Evolutionary conservation across 2,113 vertebrate species (phyloP), one percentile per base, ranked within the genome.

Genomic region (Hemiscyllium ocellatum): DNA sequence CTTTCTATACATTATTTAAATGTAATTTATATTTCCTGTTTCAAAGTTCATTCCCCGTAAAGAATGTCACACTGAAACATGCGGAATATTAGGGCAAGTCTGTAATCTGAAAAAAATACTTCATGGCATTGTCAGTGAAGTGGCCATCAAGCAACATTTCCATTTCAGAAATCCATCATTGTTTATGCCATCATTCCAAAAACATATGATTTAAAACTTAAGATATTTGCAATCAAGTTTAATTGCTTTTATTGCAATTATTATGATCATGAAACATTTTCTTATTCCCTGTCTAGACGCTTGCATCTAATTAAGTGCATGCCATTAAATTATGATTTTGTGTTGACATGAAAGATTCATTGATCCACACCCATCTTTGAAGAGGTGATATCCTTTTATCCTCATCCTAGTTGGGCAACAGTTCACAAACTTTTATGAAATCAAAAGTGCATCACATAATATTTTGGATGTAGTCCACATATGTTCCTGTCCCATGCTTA

Each of bases 261-360:
- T 91, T 94, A 94, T 47, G 66, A 94, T 68, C 17, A 22, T 12
- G 20, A 69, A 94, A 69, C n/a, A 70, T 68, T 94, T 94, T 68
- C 33, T 68, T 37, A 94, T 94, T 94, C 7, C 37, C 65, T 47
- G 37, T 70, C 65, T 68, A 24, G n/a, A 47, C 19, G 22, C 37
- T 93, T 37, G 6, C 33, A 70, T 29, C 87, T 61, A 52, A 61
- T 94, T 94, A 94, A 70, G 26, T 47, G 20, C 19, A 94, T 94
- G 65, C 6, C 65, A 68, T 94, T 69, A 68, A 93, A 68, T 68
- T 17, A 94, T 94, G 65, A 94, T 94, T 61, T 68, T 94, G 65
- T 24, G 68, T 37, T 94, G 65, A 68, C 90, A 37, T 68, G 65
- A 94, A 94, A 42, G 26, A 90, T 61, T 61, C 2, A 29, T 61